A percentile compares a stretch with the other conserved stretches of the same genome.
These are phyloP conservation scores for Pseudotriccus pelzelni DNA, from an alignment of 2,797 vertebrate species.

Conservation along the genomic window DNA sequence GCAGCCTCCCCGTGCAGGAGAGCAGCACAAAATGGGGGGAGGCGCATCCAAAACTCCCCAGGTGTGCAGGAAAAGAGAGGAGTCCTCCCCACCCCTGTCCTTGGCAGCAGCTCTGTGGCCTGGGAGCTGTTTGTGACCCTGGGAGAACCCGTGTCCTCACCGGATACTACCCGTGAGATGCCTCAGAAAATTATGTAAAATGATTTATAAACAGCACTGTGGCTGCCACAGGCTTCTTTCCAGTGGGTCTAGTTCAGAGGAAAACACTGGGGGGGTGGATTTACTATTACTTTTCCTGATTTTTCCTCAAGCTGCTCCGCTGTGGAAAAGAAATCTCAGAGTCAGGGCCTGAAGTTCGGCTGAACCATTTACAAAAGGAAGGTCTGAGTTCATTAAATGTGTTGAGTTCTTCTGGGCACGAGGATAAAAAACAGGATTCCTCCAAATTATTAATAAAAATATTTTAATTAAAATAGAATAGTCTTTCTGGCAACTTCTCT, in stretches of 20 bases:
- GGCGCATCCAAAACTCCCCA: neutral
- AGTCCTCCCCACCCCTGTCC: neutral
- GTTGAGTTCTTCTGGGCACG: neutral
- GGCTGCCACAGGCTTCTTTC: neutral
- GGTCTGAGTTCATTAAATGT: too few relatives aligned
- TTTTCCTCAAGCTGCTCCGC: neutral
- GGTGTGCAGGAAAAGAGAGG: accelerated
- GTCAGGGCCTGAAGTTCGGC: neutral
- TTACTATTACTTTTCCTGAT: accelerated
- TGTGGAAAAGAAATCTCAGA: accelerated
- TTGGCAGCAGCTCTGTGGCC: neutral
- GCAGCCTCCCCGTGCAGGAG: neutral
- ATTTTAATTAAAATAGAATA: neutral
- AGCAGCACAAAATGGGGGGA: neutral
- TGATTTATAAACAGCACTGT: accelerated
- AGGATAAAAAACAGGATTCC: neutral
- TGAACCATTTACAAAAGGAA: neutral
- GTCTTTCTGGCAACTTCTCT: neutral
- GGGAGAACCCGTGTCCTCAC: neutral
- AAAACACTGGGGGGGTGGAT: accelerated
- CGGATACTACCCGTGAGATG: accelerated
- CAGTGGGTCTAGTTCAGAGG: neutral
- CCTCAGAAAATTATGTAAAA: neutral
- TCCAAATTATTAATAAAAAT: neutral
- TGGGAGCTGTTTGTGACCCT: neutral